Evolutionary conservation across 2,888 invertebrate genomes (phyloP).

Genomic region (Salpingus planirostris): DNA sequence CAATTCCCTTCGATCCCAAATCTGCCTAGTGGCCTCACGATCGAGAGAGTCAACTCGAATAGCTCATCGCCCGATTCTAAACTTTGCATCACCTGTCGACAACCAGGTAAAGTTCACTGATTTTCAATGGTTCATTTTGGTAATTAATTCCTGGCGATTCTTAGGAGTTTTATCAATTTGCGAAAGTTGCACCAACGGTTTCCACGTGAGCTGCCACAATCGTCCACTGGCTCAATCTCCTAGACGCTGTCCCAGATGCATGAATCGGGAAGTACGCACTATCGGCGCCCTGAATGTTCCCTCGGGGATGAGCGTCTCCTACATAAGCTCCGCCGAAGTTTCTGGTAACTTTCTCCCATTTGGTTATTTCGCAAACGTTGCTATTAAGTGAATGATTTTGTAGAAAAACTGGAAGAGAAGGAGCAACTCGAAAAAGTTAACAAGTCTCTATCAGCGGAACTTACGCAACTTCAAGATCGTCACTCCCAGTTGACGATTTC

Average conservation of each 20-base stretch:
- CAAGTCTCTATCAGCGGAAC: slow-evolving; percentile 34
- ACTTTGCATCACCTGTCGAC: slow-evolving; percentile 43
- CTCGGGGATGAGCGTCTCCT: slow-evolving; percentile 36
- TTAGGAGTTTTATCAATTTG: slow-evolving; percentile 43
- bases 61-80: slow-evolving; percentile 33
- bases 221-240: slow-evolving; percentile 41
- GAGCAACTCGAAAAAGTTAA: slow-evolving; percentile 36
- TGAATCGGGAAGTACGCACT: slow-evolving; percentile 31
- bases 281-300: slow-evolving; percentile 33
- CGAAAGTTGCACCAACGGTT: slow-evolving; percentile 44
- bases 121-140: too few relatives aligned
- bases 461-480: slow-evolving; percentile 38
- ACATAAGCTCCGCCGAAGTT: slow-evolving; percentile 29
- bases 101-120: slow-evolving; percentile 36
- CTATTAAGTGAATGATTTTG: slow-evolving; percentile 16
- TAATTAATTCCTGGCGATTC: background rate
- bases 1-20: slow-evolving; percentile 41
- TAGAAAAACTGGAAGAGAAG: slow-evolving; percentile 40
- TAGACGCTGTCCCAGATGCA: slow-evolving; percentile 45
- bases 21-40: slow-evolving; percentile 46
- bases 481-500: slow-evolving; percentile 40
- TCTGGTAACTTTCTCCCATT: slow-evolving; percentile 26
- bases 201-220: slow-evolving; percentile 47
- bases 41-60: slow-evolving; percentile 44
- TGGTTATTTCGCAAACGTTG: background rate